Evolutionary conservation across 2,797 vertebrate species (phyloP), one percentile per base, ranked within the genome.

Genomic region (Tolypeutes matacus): DNA sequence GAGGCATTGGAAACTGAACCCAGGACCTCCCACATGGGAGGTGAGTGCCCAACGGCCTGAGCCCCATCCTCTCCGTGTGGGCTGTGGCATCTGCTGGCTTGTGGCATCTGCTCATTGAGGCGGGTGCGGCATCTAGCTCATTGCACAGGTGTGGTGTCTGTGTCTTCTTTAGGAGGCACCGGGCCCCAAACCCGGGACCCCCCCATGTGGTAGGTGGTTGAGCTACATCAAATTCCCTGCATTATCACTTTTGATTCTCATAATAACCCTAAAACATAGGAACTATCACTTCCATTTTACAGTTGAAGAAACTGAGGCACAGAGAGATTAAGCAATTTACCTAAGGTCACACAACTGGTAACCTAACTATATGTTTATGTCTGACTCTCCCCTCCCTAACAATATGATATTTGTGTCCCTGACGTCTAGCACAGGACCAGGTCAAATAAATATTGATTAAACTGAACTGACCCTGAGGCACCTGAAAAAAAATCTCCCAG

Each of bases 261-360:
- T 1, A 53, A 7, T 80, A 82, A 76, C 72, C 39, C 51, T 91
- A 18, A 13, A 27, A 36, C 15, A 72, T n/a, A 62, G 58, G 2
- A 76, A 42, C 29, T 72, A 15, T n/a, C 46, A 76, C 23, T 94
- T 67, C 11, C n/a, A 46, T 60, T 95, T 94, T 94, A 91, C n/a
- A 86, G 53, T 36, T 86, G 70, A 95, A 84, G 56, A 84, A 92
- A 85, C 8, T 8, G 82, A 90, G 27, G 46, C 85, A 65, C 5
- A 14, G n/a, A 84, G 60, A 84, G 62, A 58, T 94, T 78, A 80
- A 90, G 60, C n/a, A 42, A 51, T 11, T 77, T 95, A 15, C 46
- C 49, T 69, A 81, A 65, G 12, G 27, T 83, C 89, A 77, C 70
- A 42, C 49, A 83, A 39, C 39, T 49, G 58, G 25, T 29, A 87